These are phyloP conservation scores for Phaethornis superciliosus DNA, from an alignment of 2,113 vertebrate genomes.

Conservation along the genomic window DNA sequence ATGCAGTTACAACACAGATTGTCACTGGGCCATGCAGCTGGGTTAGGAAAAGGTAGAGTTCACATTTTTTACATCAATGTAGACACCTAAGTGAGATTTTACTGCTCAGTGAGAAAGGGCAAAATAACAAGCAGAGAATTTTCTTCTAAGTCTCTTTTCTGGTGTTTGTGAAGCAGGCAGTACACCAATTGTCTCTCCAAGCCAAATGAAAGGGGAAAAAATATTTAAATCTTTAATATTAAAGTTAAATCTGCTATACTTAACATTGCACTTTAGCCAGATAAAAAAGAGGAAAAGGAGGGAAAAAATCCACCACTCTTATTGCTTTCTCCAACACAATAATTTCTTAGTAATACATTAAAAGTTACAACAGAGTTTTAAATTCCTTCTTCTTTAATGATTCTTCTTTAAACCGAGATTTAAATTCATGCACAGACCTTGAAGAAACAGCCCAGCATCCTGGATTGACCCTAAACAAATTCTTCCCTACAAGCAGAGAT, in stretches of 20 bases:
- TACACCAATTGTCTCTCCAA: not conserved
- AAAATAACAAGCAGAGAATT: constrained; percentile 18
- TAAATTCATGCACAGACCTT: not conserved
- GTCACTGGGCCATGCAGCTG: not conserved
- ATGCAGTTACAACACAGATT: not conserved
- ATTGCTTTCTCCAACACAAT: not conserved
- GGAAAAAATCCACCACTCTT: not conserved
- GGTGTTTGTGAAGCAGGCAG: not conserved
- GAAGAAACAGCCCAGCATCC: not conserved
- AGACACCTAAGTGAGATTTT: constrained; percentile 51
- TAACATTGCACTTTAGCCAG: not conserved
- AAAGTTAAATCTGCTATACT: not conserved
- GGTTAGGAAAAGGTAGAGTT: constrained; percentile 12
- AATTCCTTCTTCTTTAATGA: not conserved
- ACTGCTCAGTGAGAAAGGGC: not conserved
- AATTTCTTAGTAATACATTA: not conserved
- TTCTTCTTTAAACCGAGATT: not conserved
- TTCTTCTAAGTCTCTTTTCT: not conserved
- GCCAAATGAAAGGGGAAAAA: not conserved
- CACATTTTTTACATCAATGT: constrained; percentile 8
- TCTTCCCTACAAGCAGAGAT: not conserved
- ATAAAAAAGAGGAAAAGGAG: accelerated
- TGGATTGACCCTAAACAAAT: not conserved
- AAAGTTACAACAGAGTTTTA: not conserved
- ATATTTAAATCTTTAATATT: not conserved